Percentiles rank a stretch among this genome's conserved stretches.
These are phyloP conservation scores for Anguilla japonica DNA, from an alignment of 2,113 vertebrate species.

Conservation along the genomic window DNA sequence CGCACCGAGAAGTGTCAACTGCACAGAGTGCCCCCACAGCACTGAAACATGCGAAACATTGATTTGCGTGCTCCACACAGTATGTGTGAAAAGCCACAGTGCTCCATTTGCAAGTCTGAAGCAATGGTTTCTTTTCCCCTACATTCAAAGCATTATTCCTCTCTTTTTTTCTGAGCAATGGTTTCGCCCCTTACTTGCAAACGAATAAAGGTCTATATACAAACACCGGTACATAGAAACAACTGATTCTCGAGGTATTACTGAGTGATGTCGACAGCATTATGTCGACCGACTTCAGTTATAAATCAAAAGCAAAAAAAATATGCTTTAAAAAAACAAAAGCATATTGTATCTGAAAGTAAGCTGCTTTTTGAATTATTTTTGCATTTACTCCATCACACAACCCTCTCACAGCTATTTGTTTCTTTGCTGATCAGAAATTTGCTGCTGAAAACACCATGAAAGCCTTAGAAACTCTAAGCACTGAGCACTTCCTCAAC, in stretches of 20 bases:
- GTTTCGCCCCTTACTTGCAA: background rate
- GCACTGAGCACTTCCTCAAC: background rate
- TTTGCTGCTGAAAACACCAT: background rate
- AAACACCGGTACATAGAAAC: background rate
- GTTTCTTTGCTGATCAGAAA: background rate
- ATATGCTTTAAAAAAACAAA: background rate
- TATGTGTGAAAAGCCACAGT: background rate
- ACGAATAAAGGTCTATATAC: background rate
- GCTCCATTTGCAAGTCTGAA: background rate
- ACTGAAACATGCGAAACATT: background rate
- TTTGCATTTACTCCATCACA: background rate
- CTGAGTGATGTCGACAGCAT: background rate
- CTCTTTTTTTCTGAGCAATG: background rate
- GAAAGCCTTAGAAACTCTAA: background rate
- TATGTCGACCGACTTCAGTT: background rate
- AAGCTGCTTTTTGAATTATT: background rate
- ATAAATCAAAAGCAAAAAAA: background rate
- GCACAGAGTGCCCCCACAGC: background rate
- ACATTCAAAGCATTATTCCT: background rate
- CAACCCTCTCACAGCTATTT: background rate
- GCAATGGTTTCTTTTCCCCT: background rate
- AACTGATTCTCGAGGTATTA: background rate
- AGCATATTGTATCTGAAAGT: background rate
- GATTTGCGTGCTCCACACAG: background rate
- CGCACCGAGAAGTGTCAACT: background rate